Base-by-base conservation (phyloP, 35 echinoderm and acorn worm genomes). In the Diadema setosum region DNA sequence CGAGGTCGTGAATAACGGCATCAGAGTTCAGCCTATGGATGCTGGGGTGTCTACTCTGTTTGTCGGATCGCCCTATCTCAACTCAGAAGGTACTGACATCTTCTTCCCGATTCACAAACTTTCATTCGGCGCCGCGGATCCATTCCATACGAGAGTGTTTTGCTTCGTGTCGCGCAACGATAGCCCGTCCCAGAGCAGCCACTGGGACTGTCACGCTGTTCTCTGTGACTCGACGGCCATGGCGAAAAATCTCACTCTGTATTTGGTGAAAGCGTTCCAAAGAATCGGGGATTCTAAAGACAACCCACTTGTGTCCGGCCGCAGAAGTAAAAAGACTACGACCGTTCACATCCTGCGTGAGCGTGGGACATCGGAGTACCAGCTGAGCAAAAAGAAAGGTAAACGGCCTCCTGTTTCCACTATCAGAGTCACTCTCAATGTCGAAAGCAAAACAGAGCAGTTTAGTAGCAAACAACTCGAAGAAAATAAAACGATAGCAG, bases 191-290 rank as follows among this genome's bases (percentile, higher is more conserved):
- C 18, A 32, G 17, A 80, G 73, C n/a, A 6, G 40, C n/a, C 25
- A 42, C 1, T 93, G 91, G 83, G 87, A 97, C 50, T 97, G 95
- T 78, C 91, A 97, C 49, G 95, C 87, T 2, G 93, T 97, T 59
- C 57, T 97, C 33, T 97, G 95, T 39, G 91, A 97, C 70, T 67
- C 95, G 27, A 9, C 92, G 11, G 39, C 95, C 42, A 83, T 85
- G 44, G 95, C 95, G 1, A 97, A 87, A 64, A 48, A 76, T 26
- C 60, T 97, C 40, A 97, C 95, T 3, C 46, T 93, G 39, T 73
- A 93, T 15, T 36, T 97, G 52, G 91, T 97, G 15, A 75, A 93
- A 32, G 52, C 91, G 1, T 97, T 97, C 74, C 91, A 97, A 39
- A 90, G 85, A 39, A 32, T 81, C 16, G 56, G 82, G 2, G 32